A percentile compares a stretch with the other conserved stretches of the same genome.
Evolutionary conservation across 2,113 vertebrate species (phyloP).

Genomic region (Entosphenus tridentatus): DNA sequence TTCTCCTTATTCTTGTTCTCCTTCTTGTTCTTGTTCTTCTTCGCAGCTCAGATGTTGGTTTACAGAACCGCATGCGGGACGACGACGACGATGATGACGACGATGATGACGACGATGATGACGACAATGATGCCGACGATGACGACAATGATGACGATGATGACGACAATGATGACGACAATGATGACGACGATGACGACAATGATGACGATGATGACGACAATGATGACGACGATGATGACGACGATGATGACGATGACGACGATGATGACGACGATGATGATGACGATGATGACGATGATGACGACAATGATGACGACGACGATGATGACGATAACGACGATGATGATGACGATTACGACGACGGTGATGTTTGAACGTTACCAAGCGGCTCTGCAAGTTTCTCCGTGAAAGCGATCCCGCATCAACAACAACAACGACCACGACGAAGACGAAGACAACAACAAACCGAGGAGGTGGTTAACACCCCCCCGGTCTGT

Average conservation of each 20-base stretch:
- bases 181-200: neutral
- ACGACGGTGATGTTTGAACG: neutral
- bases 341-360: neutral
- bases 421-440: too few species aligned
- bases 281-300: too few species aligned
- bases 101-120: neutral
- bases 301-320: neutral
- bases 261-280: neutral
- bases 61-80: neutral
- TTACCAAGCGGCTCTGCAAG: too few species aligned
- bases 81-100: neutral
- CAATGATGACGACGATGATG: neutral
- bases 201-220: neutral
- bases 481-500: too few species aligned
- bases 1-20: too few species aligned
- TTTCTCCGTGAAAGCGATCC: too few species aligned
- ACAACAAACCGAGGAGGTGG: too few species aligned
- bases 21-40: too few species aligned
- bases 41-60: too few species aligned
- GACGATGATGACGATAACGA: neutral
- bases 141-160: neutral
- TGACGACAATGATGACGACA: neutral
- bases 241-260: neutral
- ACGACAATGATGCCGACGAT: neutral
- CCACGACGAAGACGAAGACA: too few species aligned